A percentile compares a stretch with the other conserved stretches of the same genome.
Evolutionary conservation across 1,140 invertebrate species (phyloP).

Genomic region (Caenorhabditis brenneri): DNA sequence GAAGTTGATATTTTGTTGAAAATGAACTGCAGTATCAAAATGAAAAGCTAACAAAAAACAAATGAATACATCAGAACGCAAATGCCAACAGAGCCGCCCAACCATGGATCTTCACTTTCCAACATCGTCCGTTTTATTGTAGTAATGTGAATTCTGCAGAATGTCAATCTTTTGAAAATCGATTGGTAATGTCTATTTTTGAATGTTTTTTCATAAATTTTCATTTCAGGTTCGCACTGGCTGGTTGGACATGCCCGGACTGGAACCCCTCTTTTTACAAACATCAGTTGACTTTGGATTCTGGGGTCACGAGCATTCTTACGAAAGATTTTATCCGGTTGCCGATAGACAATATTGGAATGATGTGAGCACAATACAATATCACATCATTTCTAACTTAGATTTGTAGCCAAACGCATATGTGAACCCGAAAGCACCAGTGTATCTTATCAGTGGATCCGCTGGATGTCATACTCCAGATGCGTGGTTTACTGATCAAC

Average conservation of each 20-base stretch:
- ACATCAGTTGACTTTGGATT: conserved; percentile 88
- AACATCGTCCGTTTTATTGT: conserved; percentile 95
- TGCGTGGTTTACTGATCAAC: conserved; percentile 56
- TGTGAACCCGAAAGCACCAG: conserved; percentile 83
- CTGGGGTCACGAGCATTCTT: conserved; percentile 95
- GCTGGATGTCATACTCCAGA: conserved; percentile 73
- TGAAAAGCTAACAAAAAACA: too few relatives aligned
- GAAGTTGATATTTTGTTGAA: too few relatives aligned
- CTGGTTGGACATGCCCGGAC: conserved; percentile 71
- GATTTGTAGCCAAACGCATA: conserved; percentile 81
- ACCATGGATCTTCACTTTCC: conserved; percentile 91
- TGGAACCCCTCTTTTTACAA: conserved; percentile 85
- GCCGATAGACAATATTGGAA: conserved; percentile 44
- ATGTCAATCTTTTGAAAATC: conserved; percentile 78
- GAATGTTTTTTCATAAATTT: neutral
- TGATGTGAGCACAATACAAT: conserved; percentile 73
- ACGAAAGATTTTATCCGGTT: conserved; percentile 82
- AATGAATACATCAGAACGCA: conserved; percentile 62
- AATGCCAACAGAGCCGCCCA: conserved; percentile 76
- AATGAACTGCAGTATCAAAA: too few relatives aligned
- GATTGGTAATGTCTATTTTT: conserved; percentile 51
- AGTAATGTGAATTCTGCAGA: conserved; percentile 86
- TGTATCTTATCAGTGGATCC: conserved; percentile 90
- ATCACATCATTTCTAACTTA: conserved; percentile 84
- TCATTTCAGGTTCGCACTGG: conserved; percentile 57